These are phyloP conservation scores for Ciona savignyi DNA, from an alignment of 23 tunicate genomes.

Conservation along the genomic window DNA sequence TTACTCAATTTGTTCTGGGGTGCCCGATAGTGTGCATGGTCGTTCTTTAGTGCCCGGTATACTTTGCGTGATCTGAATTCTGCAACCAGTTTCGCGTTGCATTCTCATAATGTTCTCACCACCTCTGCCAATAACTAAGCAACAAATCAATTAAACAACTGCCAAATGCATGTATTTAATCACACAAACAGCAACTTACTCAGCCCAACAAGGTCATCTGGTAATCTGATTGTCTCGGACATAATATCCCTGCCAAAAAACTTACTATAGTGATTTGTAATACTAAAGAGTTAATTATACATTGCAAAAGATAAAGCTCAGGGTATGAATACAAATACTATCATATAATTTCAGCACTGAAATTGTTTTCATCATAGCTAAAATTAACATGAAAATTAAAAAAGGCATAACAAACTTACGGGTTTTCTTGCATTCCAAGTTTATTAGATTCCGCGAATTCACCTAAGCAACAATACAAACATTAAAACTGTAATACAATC, in stretches of 20 bases:
- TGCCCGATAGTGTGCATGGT: slow-evolving; percentile 97
- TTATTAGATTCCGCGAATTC: neutral
- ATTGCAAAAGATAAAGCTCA: slow-evolving; percentile 13
- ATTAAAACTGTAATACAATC: neutral
- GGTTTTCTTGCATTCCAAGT: slow-evolving; percentile 22
- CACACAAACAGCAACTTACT: slow-evolving; percentile 38
- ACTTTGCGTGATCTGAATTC: slow-evolving; percentile 92
- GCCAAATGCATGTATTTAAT: no score
- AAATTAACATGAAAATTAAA: neutral
- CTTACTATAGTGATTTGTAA: neutral
- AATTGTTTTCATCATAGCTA: neutral
- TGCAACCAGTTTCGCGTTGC: slow-evolving; percentile 94
- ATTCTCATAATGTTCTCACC: slow-evolving; percentile 97
- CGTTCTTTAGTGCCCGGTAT: slow-evolving; percentile 78
- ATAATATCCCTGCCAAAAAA: slow-evolving; percentile 13
- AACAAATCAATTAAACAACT: no score
- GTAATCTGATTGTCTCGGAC: slow-evolving; percentile 71
- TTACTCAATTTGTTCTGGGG: slow-evolving; percentile 92
- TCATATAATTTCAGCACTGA: slow-evolving; percentile 8
- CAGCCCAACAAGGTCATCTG: slow-evolving; percentile 96
- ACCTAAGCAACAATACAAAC: slow-evolving; percentile 4
- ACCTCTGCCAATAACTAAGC: slow-evolving; percentile 90
- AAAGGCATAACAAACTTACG: slow-evolving; percentile 8
- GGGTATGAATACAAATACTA: slow-evolving; percentile 12
- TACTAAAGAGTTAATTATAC: no score